Base-by-base conservation (phyloP, 2,888 invertebrate species). In the Orchestes rusci region DNA sequence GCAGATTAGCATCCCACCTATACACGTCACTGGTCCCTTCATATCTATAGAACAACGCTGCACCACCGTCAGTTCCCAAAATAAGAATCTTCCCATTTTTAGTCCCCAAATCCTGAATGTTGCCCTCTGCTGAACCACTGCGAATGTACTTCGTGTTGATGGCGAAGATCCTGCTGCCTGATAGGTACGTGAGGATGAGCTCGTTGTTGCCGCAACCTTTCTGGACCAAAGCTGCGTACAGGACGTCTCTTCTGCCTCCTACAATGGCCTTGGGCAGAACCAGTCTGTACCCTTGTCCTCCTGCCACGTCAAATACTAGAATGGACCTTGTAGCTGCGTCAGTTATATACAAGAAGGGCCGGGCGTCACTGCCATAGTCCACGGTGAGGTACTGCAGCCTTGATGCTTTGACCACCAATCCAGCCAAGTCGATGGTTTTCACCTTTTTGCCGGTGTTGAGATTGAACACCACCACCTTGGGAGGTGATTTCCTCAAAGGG, bases 11-110 rank as follows among this genome's bases (percentile, higher is more conserved):
- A 60, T 80, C 74, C 80, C 80, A 81, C 63, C 75, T 70, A 60
- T 74, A 80, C 37, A 81, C 72, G 48, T 78, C 76, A 8, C 76
- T 72, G 54, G 76, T 71, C 13, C 79, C 78, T 59, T 75, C 73
- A 56, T 71, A 72, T n/a, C 79, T 69, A 67, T 79, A 76, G 70
- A 79, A 79, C 10, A 79, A 61, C 3, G 73, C 71, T 7, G 70
- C 68, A 5, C 75, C 77, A 30, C 76, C 75, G 58, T 80, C 79
- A 2, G 74, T 75, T 18, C 80, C 80, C 29, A 79, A 62, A 1
- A 79, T 53, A 2, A 79, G 76, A 28, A 77, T 71, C 53, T 70
- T 71, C 13, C 67, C 68, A 16, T 54, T 54, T 54, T 78, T 77
- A 4, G 18, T 27, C 1, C 79, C 80, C 12, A 76, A 72, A 56